Evolutionary conservation across 1,140 invertebrate genomes (phyloP), one percentile per base, ranked within the genome.

Genomic region (Mizuhopecten yessoensis): DNA sequence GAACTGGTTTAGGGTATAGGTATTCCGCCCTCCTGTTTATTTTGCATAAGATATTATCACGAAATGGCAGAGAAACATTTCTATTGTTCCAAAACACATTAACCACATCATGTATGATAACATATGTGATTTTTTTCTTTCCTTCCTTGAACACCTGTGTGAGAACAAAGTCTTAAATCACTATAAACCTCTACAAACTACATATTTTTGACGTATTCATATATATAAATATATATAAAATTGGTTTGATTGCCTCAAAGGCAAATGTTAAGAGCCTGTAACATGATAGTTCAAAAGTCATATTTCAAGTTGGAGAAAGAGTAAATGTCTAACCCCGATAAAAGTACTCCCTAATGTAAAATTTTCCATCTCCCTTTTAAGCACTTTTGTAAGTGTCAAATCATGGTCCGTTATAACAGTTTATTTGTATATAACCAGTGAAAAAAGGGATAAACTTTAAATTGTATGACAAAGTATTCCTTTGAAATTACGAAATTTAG

Each of bases 151-250:
- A 29, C 57, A 75, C 57, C 57, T 75, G 57, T 75, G 57, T 17
- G 57, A 75, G 5, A 75, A 75, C 57, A 75, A 75, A 75, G n/a
- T n/a, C 57, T 75, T 75, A 75, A 75, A 75, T 75, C 57, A 75
- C 29, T 75, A n/a, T 75, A 75, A 75, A 75, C 5, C 29, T 29
- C 57, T 20, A 10, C 57, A n/a, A 75, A 75, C 57, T 29, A 75
- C n/a, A 75, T 29, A n/a, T 49, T 75, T 75, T 29, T 75, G 57
- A 75, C 57, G 17, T 75, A 75, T 75, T 29, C 29, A 75, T 75
- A 75, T 75, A 39, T 39, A 75, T 75, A 75, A 29, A 39, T 39
- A 17, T 75, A 75, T 75, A 75, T 23, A 75, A 75, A 75, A 45
- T 45, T 9, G 9, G 9, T 45, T 75, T 75, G n/a, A n/a, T 29